Conservation (phyloP, 2,888 invertebrate genomes). For the Heliconius cydno region DNA sequence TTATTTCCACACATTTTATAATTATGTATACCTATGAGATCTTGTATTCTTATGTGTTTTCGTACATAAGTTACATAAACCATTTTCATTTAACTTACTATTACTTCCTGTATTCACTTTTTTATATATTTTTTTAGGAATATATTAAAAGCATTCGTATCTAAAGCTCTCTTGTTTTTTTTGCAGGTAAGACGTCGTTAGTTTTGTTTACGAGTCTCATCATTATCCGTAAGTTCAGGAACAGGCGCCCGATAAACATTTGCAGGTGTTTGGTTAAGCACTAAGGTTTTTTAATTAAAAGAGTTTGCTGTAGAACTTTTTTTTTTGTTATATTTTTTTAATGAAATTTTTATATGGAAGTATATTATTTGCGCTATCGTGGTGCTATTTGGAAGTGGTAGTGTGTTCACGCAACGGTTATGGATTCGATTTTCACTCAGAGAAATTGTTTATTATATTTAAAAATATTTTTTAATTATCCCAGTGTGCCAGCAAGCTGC, state of each 20-base stretch:
- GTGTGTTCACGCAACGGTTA: background rate
- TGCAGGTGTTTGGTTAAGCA: conserved; percentile 21
- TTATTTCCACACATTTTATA: background rate
- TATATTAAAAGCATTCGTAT: conserved; percentile 23
- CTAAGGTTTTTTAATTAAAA: conserved; percentile 26
- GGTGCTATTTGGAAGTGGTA: background rate
- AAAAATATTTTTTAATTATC: background rate
- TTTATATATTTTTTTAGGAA: background rate
- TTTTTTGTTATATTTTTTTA: background rate
- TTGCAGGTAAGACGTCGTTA: conserved; percentile 51
- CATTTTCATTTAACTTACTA: too few species aligned
- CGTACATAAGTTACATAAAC: too few species aligned
- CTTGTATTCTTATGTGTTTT: too few species aligned
- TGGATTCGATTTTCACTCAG: background rate
- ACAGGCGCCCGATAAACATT: conserved; percentile 19
- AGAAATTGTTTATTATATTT: background rate
- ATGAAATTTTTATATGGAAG: background rate
- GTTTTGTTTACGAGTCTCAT: conserved; percentile 46
- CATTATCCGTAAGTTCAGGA: conserved; percentile 54
- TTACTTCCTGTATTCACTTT: too few species aligned
- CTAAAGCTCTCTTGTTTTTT: conserved; percentile 44
- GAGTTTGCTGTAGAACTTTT: background rate
- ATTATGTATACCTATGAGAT: too few species aligned
- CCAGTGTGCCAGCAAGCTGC: too few species aligned
- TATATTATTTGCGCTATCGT: background rate